Conservation (phyloP, 2,888 invertebrate species). For the Dasypolia templi region DNA sequence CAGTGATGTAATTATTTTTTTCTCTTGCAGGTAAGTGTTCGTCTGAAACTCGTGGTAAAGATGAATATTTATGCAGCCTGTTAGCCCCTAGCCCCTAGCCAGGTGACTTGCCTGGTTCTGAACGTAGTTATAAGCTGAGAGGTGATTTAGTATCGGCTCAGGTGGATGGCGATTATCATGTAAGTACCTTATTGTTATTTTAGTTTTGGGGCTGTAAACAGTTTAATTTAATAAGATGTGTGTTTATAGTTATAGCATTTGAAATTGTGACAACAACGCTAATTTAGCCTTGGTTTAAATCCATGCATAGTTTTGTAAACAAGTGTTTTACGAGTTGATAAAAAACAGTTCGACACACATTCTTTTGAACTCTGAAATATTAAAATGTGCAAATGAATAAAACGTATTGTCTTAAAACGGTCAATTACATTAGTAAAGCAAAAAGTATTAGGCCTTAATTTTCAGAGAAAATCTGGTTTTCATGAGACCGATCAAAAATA, state of each 20-base stretch:
- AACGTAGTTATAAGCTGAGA: slow-evolving; percentile 31
- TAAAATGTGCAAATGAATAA: not conserved
- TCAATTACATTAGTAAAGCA: not conserved
- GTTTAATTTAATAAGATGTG: not conserved
- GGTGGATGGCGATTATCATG: not conserved
- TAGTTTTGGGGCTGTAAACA: not conserved
- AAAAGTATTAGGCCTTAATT: not conserved
- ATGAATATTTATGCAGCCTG: slow-evolving; percentile 43
- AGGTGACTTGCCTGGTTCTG: slow-evolving; percentile 1
- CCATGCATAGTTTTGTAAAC: not conserved
- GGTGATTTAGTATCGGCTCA: slow-evolving; percentile 10
- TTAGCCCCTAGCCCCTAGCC: slow-evolving; percentile 1
- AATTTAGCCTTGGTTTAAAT: too few relatives aligned
- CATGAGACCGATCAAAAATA: not conserved
- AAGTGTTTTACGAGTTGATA: not conserved
- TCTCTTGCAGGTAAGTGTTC: slow-evolving; percentile 52
- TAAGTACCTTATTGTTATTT: not conserved
- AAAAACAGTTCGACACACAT: not conserved
- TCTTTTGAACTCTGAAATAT: not conserved
- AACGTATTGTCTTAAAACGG: too few relatives aligned
- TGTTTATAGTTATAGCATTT: not conserved
- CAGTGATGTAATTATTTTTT: slow-evolving; percentile 38
- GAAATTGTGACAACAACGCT: not conserved
- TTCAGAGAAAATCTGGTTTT: not conserved
- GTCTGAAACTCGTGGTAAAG: not conserved